A percentile compares a stretch with the other conserved stretches of the same genome.
Evolutionary conservation across 2,888 invertebrate genomes (phyloP).

Genomic region (Trissolcus japonicus): DNA sequence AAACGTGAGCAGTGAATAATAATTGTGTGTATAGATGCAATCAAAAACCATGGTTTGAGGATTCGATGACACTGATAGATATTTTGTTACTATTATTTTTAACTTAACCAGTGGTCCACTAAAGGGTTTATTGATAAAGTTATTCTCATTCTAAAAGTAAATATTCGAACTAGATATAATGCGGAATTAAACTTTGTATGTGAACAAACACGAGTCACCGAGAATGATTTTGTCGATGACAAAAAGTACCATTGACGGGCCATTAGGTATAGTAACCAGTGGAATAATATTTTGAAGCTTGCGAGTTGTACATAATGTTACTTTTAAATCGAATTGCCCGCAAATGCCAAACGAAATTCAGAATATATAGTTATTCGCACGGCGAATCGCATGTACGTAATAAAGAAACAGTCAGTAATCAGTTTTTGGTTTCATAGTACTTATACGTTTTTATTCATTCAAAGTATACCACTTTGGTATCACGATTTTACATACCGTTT

Average conservation of each 20-base stretch:
- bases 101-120: background rate
- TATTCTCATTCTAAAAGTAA: conserved; percentile 27
- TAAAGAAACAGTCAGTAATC: conserved; percentile 59
- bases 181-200: conserved; percentile 9
- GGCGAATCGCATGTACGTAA: conserved; percentile 55
- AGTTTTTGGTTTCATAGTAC: conserved; percentile 71
- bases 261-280: conserved; percentile 34
- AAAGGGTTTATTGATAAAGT: conserved; percentile 31
- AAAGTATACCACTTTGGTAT: conserved; percentile 61
- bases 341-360: conserved; percentile 65
- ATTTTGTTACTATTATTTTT: conserved; percentile 25
- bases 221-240: conserved; percentile 41
- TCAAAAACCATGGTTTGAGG: conserved; percentile 69
- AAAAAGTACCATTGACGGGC: conserved; percentile 19
- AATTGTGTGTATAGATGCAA: conserved; percentile 44
- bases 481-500: conserved; percentile 63
- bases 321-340: conserved; percentile 65
- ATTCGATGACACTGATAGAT: conserved; percentile 50
- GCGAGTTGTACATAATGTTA: conserved; percentile 71
- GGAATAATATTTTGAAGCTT: conserved; percentile 61
- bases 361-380: conserved; percentile 52
- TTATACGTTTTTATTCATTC: conserved; percentile 70
- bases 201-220: conserved; percentile 5
- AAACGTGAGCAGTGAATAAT: conserved; percentile 54
- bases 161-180: conserved; percentile 7